These are phyloP conservation scores for Dicaeum eximium DNA, from an alignment of 2,113 vertebrate genomes.

Conservation along the genomic window DNA sequence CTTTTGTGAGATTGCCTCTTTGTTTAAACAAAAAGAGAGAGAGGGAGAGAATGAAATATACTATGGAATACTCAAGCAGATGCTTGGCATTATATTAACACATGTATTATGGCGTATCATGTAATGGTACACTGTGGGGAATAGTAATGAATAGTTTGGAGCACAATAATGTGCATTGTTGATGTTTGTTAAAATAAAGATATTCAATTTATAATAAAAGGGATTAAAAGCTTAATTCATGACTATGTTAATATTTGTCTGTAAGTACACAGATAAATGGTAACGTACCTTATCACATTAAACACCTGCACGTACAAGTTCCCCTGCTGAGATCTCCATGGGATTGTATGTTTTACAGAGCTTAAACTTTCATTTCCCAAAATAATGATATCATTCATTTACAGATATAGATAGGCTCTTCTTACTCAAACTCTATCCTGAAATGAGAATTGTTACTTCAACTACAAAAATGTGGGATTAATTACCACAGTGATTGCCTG, in stretches of 20 bases:
- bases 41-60: conserved; percentile 60
- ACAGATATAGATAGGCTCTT: conserved; percentile 82
- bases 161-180: conserved; percentile 81
- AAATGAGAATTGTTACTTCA: conserved; percentile 71
- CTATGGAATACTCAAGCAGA: conserved; percentile 70
- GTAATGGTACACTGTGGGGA: conserved; percentile 79
- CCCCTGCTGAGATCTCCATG: conserved; percentile 80
- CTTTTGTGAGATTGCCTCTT: conserved; percentile 67
- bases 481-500: conserved; percentile 66
- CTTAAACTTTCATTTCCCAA: conserved; percentile 84
- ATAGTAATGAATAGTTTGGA: conserved; percentile 79
- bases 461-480: conserved; percentile 72
- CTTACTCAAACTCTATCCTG: conserved; percentile 71
- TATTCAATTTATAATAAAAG: conserved; percentile 90
- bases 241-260: conserved; percentile 92
- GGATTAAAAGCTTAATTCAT: conserved; percentile 93
- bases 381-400: conserved; percentile 87
- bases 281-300: conserved; percentile 84
- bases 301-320: conserved; percentile 86
- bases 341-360: conserved; percentile 80
- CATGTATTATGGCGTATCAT: conserved; percentile 79
- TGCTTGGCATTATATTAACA: conserved; percentile 75
- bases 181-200: conserved; percentile 93
- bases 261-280: conserved; percentile 87
- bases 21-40: conserved; percentile 68